Evolutionary conservation across 2,113 vertebrate genomes (phyloP).

Genomic region (Ptychochromis oligacanthus): DNA sequence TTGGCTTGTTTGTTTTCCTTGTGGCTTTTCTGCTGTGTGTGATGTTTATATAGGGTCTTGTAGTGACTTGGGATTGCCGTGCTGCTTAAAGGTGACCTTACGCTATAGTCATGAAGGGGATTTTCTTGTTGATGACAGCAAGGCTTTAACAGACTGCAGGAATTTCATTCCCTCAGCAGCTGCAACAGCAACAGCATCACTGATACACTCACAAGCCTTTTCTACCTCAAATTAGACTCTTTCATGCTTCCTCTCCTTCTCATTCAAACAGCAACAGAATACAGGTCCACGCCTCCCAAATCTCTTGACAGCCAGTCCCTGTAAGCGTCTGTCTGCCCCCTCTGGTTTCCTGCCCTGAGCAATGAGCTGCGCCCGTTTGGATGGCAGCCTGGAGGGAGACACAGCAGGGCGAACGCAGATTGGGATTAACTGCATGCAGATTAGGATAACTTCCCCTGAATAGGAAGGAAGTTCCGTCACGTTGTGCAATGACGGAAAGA

Average conservation of each 20-base stretch:
- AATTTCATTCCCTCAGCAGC: constrained; percentile 6
- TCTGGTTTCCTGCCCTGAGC: constrained; percentile 23
- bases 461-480: constrained; percentile 16
- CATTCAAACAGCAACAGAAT: constrained; percentile 2
- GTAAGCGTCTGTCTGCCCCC: not conserved
- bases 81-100: constrained; percentile 6
- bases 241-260: not conserved
- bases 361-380: constrained; percentile 31
- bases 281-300: not conserved
- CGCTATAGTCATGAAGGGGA: not conserved
- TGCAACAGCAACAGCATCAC: not conserved
- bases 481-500: not conserved
- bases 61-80: not conserved
- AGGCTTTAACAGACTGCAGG: constrained; percentile 13
- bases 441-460: constrained; percentile 44
- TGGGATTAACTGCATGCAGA: constrained; percentile 59
- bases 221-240: not conserved
- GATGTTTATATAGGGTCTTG: not conserved
- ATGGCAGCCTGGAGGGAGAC: constrained; percentile 23
- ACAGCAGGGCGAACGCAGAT: constrained; percentile 4
- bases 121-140: constrained; percentile 33
- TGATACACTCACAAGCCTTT: not conserved
- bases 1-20: not conserved
- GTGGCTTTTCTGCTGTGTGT: not conserved
- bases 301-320: constrained; percentile 17